phyloP scores from a whole-genome alignment of 2,888 invertebrate species.

The Hydrotaea diabolus region DNA sequence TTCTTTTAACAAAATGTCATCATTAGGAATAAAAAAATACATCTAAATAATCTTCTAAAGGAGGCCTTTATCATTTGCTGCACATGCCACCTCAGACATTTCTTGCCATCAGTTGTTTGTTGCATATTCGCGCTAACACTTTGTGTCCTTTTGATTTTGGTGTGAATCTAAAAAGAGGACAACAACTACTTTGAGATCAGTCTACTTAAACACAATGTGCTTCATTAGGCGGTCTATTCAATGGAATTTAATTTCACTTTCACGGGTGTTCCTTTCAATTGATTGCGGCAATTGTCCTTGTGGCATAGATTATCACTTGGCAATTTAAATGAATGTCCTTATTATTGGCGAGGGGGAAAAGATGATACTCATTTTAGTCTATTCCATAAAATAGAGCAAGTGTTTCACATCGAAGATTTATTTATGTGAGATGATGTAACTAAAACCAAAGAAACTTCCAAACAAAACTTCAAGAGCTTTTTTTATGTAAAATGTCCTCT shows the following conservation, averaged over 20 bases:
- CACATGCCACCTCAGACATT: background rate
- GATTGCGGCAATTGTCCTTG: slow-evolving; percentile 63
- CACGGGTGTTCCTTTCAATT: slow-evolving; percentile 53
- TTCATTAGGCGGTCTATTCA: slow-evolving; percentile 53
- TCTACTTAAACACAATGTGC: slow-evolving; percentile 36
- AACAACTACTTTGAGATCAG: slow-evolving; percentile 36
- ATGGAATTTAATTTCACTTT: background rate
- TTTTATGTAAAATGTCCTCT: too few relatives aligned
- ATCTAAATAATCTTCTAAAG: background rate
- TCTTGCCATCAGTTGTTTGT: background rate
- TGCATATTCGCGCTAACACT: background rate
- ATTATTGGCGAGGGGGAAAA: background rate
- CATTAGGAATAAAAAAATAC: background rate
- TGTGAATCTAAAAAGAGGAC: background rate
- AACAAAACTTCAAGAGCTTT: too few relatives aligned
- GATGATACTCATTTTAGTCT: background rate
- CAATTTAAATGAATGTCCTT: slow-evolving; percentile 29
- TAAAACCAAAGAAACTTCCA: too few relatives aligned
- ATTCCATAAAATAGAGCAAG: too few relatives aligned
- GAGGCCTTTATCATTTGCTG: background rate
- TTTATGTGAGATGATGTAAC: too few relatives aligned
- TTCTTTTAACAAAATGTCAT: background rate
- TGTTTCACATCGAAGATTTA: too few relatives aligned
- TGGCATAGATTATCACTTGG: slow-evolving; percentile 46
- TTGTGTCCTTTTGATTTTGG: background rate